phyloP scores from a whole-genome alignment of 2,888 invertebrate species.

The Empis livida region DNA sequence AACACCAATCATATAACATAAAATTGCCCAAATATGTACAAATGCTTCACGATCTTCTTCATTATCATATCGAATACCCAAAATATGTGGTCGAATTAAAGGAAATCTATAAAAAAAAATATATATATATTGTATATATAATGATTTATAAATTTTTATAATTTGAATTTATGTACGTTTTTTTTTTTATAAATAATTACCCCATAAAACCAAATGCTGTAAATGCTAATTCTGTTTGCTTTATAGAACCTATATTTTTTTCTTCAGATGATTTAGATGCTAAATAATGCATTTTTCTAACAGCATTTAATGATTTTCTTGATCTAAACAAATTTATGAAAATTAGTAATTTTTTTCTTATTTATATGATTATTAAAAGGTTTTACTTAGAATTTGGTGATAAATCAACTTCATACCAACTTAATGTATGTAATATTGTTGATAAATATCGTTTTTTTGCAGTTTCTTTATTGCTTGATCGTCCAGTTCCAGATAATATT shows the following conservation, averaged over 20 bases:
- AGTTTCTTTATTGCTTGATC: slow-evolving; percentile 45
- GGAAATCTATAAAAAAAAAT: slow-evolving; percentile 31
- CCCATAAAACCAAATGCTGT: slow-evolving; percentile 76
- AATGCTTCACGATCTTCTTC: slow-evolving; percentile 55
- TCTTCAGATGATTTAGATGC: slow-evolving; percentile 37
- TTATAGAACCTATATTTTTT: slow-evolving; percentile 43
- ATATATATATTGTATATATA: not conserved
- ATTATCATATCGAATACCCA: slow-evolving; percentile 47
- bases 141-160: not conserved
- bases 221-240: slow-evolving; percentile 63
- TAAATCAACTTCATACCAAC: slow-evolving; percentile 63
- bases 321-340: no score
- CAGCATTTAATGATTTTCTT: slow-evolving; percentile 47
- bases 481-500: slow-evolving; percentile 50
- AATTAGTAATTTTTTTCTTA: not conserved
- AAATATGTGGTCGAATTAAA: slow-evolving; percentile 42
- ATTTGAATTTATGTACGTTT: not conserved
- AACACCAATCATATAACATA: slow-evolving; percentile 63
- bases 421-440: slow-evolving; percentile 54
- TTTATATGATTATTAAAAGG: not conserved
- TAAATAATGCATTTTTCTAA: slow-evolving; percentile 47
- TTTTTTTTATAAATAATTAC: no score
- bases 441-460: slow-evolving; percentile 60
- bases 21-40: slow-evolving; percentile 64
- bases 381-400: slow-evolving; percentile 45